Evolutionary conservation across 2,888 invertebrate genomes (phyloP).

Genomic region (Agrilus cyanescens): DNA sequence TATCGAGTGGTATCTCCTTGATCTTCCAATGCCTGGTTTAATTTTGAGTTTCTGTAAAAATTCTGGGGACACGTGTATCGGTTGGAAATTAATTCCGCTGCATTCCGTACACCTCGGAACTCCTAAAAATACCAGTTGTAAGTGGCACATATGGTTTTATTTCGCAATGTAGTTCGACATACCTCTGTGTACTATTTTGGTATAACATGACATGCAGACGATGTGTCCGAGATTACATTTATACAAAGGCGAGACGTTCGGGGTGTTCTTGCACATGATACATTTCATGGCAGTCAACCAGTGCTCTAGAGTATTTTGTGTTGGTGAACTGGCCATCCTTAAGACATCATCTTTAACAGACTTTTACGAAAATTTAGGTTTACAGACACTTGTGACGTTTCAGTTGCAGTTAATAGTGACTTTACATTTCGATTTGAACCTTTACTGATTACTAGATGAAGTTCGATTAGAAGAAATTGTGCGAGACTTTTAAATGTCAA

Average conservation of each 20-base stretch:
- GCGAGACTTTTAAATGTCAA: too few species aligned
- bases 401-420: too few species aligned
- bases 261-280: conserved; percentile 25
- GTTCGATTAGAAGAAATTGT: too few species aligned
- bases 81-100: conserved; percentile 14
- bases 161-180: conserved; percentile 5
- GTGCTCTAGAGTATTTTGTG: conserved; percentile 14
- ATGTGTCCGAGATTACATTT: conserved; percentile 27
- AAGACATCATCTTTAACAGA: too few species aligned
- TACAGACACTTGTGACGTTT: too few species aligned
- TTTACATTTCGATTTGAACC: too few species aligned
- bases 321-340: too few species aligned
- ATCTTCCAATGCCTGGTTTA: conserved; percentile 29
- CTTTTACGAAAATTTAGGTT: too few species aligned
- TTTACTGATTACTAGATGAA: too few species aligned
- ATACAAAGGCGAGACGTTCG: conserved; percentile 26
- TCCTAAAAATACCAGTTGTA: conserved; percentile 7
- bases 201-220: conserved; percentile 27
- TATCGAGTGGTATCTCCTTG: conserved; percentile 19
- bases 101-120: conserved; percentile 17
- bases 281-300: conserved; percentile 26
- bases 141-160: not conserved
- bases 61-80: conserved; percentile 17
- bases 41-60: conserved; percentile 25
- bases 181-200: conserved; percentile 22